Evolutionary conservation across 2,113 vertebrate species (phyloP), one percentile per base, ranked within the genome.

Genomic region (Megaceryle torquata): DNA sequence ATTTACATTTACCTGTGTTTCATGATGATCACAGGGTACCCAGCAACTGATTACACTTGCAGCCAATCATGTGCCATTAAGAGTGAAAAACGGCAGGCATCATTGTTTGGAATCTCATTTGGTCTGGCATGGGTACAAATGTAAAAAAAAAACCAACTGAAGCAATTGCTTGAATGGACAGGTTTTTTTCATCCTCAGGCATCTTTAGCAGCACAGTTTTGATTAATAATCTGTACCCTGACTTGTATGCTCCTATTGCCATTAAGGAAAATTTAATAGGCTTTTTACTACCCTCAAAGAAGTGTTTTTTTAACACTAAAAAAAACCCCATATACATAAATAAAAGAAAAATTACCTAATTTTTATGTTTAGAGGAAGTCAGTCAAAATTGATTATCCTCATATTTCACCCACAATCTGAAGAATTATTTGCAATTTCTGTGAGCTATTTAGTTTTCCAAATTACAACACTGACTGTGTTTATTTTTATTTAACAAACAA

Each of bases 11-110:
- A 96, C 96, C 91, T 93, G 91, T 93, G 44, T 97, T 79, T 96
- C 86, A 93, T 81, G 87, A 94, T 93, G 86, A 96, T 97, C 97
- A 97, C 89, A 97, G 96, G 95, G 93, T 97, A 96, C 96, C 96
- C 96, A 97, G 97, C 95, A 94, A 97, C 95, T 95, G 96, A 98
- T 97, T 96, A 92, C 91, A 93, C 91, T 97, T 95, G 78, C 92
- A 98, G 96, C 97, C 97, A 98, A 91, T 98, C 97, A 88, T 93
- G 60, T 96, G 91, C 96, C 96, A 97, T 97, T 97, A 98, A 90
- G 91, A 76, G 95, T 89, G 92, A 96, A 95, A 96, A 97, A 95
- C 10, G 22, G 65, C 94, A 96, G 94, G 95, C 96, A 97, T 97
- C 96, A 92, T 96, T 93, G 91, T 95, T 97, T 97, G 96, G 95